Evolutionary conservation across 2,797 vertebrate genomes (phyloP).

Genomic region (Sciaenops ocellatus): DNA sequence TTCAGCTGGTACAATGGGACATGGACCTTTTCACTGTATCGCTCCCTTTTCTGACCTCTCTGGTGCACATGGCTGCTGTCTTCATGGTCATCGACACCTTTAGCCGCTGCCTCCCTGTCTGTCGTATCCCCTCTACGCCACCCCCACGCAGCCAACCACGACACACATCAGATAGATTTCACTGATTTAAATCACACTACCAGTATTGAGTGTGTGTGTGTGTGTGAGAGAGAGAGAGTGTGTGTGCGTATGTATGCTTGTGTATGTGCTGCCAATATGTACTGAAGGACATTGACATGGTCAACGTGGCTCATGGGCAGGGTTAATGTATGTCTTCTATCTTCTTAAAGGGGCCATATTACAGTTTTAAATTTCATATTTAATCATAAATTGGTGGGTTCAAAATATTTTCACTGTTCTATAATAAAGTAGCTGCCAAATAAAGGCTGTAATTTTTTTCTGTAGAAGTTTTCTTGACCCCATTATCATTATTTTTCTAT

Average conservation of each 20-base stretch:
- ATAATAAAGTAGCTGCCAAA: slow-evolving; percentile 75
- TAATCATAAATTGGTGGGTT: slow-evolving; percentile 60
- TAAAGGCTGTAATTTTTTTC: slow-evolving; percentile 62
- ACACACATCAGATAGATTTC: slow-evolving; percentile 73
- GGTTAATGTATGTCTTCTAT: slow-evolving; percentile 55
- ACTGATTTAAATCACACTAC: slow-evolving; percentile 81
- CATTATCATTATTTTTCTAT: slow-evolving; percentile 16
- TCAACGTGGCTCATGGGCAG: slow-evolving; percentile 52
- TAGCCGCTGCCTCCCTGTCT: slow-evolving; percentile 57
- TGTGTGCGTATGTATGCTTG: slow-evolving; percentile 37
- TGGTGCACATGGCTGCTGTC: slow-evolving; percentile 76
- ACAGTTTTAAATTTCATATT: slow-evolving; percentile 72
- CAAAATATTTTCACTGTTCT: slow-evolving; percentile 64
- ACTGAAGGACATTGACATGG: slow-evolving; percentile 80
- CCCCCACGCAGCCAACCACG: slow-evolving; percentile 58
- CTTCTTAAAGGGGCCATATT: slow-evolving; percentile 72
- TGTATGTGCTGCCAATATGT: slow-evolving; percentile 76
- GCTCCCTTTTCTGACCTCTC: slow-evolving; percentile 79
- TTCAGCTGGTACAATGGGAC: slow-evolving; percentile 80
- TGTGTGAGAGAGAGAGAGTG: slow-evolving; percentile 52
- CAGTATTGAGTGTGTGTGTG: slow-evolving; percentile 79
- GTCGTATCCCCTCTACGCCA: slow-evolving; percentile 24
- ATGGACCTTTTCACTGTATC: slow-evolving; percentile 89
- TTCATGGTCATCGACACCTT: slow-evolving; percentile 63
- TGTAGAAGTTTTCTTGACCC: slow-evolving; percentile 17